These are phyloP conservation scores for Chrysolina oricalcia DNA, from an alignment of 2,888 invertebrate genomes.

Conservation along the genomic window DNA sequence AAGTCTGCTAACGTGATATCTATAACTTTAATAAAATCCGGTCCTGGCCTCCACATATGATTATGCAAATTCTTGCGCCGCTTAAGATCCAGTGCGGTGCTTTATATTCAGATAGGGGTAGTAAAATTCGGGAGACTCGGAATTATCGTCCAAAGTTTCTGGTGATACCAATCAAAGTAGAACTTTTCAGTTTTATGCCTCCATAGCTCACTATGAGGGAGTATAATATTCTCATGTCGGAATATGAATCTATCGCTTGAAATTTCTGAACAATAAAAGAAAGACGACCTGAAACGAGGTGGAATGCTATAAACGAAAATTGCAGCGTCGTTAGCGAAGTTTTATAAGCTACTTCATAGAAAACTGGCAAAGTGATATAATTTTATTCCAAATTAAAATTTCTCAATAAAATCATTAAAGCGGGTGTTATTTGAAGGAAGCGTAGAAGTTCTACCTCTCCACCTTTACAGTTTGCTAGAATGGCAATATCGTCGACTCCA, in stretches of 20 bases:
- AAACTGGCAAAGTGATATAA: conserved; percentile 55
- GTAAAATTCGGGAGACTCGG: conserved; percentile 65
- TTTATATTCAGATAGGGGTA: conserved; percentile 67
- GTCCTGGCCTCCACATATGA: conserved; percentile 60
- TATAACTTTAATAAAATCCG: not conserved
- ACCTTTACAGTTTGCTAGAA: conserved; percentile 21
- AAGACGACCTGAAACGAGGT: conserved; percentile 65
- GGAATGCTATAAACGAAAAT: conserved; percentile 67
- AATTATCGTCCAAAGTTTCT: conserved; percentile 65
- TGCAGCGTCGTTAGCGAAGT: conserved; percentile 62
- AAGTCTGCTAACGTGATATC: conserved; percentile 30
- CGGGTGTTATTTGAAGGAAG: conserved; percentile 20
- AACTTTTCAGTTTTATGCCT: conserved; percentile 66
- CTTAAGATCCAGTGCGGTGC: conserved; percentile 57
- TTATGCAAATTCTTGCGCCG: conserved; percentile 62
- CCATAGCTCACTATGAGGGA: conserved; percentile 63
- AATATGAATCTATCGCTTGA: conserved; percentile 63
- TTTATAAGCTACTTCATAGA: conserved; percentile 65
- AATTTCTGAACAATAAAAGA: conserved; percentile 64
- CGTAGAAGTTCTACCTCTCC: conserved; percentile 31
- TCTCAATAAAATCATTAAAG: conserved; percentile 32
- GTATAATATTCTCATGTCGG: conserved; percentile 62
- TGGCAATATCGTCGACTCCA: conserved; percentile 3
- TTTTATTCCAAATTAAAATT: conserved; percentile 64
- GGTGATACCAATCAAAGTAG: conserved; percentile 67